Conservation (phyloP, 1,140 invertebrate species). For the Drosophila tsacasi region DNA sequence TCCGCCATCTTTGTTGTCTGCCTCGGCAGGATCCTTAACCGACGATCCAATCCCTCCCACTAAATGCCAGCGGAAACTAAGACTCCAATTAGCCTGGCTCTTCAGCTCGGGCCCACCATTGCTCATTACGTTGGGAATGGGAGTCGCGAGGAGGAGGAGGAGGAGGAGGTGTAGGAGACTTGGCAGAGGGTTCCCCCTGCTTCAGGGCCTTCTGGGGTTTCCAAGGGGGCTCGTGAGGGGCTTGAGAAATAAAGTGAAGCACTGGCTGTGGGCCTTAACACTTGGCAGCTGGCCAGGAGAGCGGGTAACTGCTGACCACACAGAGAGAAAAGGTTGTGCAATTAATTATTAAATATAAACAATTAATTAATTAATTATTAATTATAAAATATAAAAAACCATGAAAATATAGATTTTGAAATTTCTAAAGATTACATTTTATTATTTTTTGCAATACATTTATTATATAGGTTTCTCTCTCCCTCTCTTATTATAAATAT, state of each 20-base stretch:
- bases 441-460: too few species aligned
- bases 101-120: conserved; percentile 33
- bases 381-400: background rate
- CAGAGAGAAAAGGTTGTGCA: background rate
- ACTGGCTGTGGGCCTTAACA: conserved; percentile 76
- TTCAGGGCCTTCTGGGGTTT: conserved; percentile 26
- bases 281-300: conserved; percentile 56
- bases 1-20: background rate
- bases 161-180: background rate
- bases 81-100: conserved; percentile 45
- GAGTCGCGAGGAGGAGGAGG: background rate
- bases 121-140: conserved; percentile 15
- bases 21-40: conserved; percentile 11
- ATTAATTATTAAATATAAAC: background rate
- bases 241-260: conserved; percentile 46
- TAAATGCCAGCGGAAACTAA: conserved; percentile 22
- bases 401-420: background rate
- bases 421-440: too few species aligned
- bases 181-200: background rate
- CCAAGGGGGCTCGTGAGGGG: background rate
- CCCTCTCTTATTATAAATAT: too few species aligned
- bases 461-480: too few species aligned
- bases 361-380: background rate
- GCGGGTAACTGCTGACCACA: conserved; percentile 51
- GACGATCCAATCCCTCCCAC: conserved; percentile 27